These are phyloP conservation scores for Sussaba pulchella DNA, from an alignment of 2,888 invertebrate species.

Conservation along the genomic window DNA sequence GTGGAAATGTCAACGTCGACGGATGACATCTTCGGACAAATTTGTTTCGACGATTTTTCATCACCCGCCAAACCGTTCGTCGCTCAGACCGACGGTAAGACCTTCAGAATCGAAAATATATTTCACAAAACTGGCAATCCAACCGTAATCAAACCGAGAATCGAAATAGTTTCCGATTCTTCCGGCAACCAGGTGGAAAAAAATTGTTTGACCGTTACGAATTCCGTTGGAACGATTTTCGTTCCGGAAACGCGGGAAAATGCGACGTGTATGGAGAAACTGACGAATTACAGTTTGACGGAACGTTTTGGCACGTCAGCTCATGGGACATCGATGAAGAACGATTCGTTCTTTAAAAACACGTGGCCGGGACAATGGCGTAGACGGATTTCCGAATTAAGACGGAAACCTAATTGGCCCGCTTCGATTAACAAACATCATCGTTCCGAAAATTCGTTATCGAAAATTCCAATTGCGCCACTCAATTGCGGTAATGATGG, in stretches of 20 bases:
- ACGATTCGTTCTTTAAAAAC: constrained; percentile 45
- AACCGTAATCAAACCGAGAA: constrained; percentile 53
- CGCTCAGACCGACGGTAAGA: constrained; percentile 73
- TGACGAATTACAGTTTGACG: constrained; percentile 32
- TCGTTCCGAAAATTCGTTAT: background rate
- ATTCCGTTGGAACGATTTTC: constrained; percentile 76
- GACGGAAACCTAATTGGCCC: constrained; percentile 9
- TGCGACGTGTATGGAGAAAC: constrained; percentile 63
- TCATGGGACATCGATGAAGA: constrained; percentile 41
- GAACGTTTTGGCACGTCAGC: constrained; percentile 10
- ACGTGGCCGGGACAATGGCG: constrained; percentile 60
- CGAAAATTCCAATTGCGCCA: constrained; percentile 11
- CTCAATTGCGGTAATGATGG: no score
- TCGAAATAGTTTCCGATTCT: constrained; percentile 62
- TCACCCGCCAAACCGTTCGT: constrained; percentile 62
- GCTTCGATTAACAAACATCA: constrained; percentile 9
- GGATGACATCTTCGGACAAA: constrained; percentile 55
- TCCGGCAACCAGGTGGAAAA: constrained; percentile 46
- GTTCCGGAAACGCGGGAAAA: constrained; percentile 69
- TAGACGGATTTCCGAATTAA: constrained; percentile 50
- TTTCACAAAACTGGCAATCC: constrained; percentile 73
- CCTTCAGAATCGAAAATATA: constrained; percentile 79
- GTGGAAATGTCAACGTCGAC: constrained; percentile 64
- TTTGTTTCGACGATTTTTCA: constrained; percentile 62
- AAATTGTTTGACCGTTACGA: constrained; percentile 75